A percentile compares a stretch with the other conserved stretches of the same genome.
Evolutionary conservation across 2,888 invertebrate genomes (phyloP).

Genomic region (Atherix ibis): DNA sequence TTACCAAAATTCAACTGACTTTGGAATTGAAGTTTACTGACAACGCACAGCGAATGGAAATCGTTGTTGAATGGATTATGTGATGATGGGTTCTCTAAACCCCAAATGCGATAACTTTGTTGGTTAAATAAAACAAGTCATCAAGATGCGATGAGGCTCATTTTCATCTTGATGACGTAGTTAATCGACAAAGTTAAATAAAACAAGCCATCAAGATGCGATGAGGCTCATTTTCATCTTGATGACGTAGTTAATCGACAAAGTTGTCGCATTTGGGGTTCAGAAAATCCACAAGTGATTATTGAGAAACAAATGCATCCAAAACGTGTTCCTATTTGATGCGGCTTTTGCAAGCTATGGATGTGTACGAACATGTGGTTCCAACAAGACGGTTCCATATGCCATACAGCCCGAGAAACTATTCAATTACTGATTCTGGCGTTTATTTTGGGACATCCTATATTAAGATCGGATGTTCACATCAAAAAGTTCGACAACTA

Average conservation of each 20-base stretch:
- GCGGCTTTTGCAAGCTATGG: slow-evolving; percentile 2
- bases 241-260: background rate
- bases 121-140: background rate
- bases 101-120: too few relatives aligned
- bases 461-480: too few relatives aligned
- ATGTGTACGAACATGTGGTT: too few relatives aligned
- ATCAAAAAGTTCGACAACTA: too few relatives aligned
- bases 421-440: background rate
- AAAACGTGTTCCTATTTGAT: slow-evolving; percentile 1
- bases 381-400: too few relatives aligned
- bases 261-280: background rate
- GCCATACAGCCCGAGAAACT: too few relatives aligned
- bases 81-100: too few relatives aligned
- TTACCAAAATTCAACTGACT: too few relatives aligned
- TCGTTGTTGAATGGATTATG: too few relatives aligned
- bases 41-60: too few relatives aligned
- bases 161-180: background rate
- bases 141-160: background rate
- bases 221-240: background rate
- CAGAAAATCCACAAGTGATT: slow-evolving; percentile 1
- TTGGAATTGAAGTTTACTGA: too few relatives aligned
- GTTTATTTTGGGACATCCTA: too few relatives aligned
- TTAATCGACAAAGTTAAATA: background rate
- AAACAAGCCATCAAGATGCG: background rate
- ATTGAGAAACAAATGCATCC: slow-evolving; percentile 3